Base-by-base conservation (phyloP, 2,113 vertebrate genomes). In the Albula glossodonta region DNA sequence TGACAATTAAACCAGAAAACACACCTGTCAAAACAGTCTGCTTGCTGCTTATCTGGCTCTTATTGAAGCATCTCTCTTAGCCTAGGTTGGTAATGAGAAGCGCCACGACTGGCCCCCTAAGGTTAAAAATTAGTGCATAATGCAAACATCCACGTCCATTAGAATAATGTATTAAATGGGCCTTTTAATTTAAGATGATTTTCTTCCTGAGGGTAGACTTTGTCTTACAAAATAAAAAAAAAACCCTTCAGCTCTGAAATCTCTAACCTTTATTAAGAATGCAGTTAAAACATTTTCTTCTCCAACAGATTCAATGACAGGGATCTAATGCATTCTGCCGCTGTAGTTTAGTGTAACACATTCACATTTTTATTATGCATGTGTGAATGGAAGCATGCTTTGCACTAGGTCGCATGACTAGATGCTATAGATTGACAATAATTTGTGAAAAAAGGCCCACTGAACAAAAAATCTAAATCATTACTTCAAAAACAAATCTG, bases 141-240 rank as follows among this genome's bases (percentile, higher is more conserved):
- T 83, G 53, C 81, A 60, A 6, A 7, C n/a, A 10, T 82, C 81
- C 50, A 48, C 15, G 25, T 51, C 25, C 56, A 83, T 83, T 83
- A 83, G n/a, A 53, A 83, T 83, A 63, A 57, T 41, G 56, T 13
- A 50, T 60, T 15, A 83, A 83, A 60, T 48, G 11, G 25, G 60
- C 53, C 53, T 83, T 83, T 60, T 83, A 83, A 83, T 60, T 31
- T 83, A 60, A 83, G 81, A 60, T 66, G 7, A 56, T 56, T 56
- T 82, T 82, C 25, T 10, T 41, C 53, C 25, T 83, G 31, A 63
- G 31, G 25, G 81, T 22, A 66, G 81, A 25, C 25, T 57, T 15
- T 25, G 31, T 48, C 81, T 83, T 48, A 25, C 60, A 53, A 53
- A 83, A 63, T 51, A 81, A 12, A 41, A 41, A 13, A 63, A 66